Conservation (phyloP, 2,797 vertebrate species). For the Myiotriccus ornatus region DNA sequence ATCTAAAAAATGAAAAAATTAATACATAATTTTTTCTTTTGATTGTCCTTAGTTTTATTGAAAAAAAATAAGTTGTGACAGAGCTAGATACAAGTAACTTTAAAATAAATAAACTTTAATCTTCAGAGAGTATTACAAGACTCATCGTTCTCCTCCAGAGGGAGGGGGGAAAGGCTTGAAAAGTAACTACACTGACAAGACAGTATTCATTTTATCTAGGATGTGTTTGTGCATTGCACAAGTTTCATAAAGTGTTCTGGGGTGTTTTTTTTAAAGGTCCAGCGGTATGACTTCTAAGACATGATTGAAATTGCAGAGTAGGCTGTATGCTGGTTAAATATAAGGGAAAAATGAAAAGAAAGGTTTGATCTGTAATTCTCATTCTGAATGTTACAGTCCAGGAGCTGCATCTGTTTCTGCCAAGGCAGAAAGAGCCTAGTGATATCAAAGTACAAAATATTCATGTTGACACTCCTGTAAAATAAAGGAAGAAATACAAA, state of each 20-base stretch:
- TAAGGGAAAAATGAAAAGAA: background rate
- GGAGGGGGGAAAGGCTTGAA: background rate
- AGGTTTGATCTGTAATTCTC: background rate
- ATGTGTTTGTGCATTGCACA: background rate
- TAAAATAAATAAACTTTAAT: background rate
- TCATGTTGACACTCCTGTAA: background rate
- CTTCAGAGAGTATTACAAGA: background rate
- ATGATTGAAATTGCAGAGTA: background rate
- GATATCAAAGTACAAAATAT: background rate
- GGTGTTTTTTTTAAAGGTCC: background rate
- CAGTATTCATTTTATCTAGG: background rate
- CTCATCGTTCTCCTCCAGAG: background rate
- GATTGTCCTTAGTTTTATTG: background rate
- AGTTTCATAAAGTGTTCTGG: background rate
- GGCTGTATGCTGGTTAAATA: background rate
- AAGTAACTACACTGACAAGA: background rate
- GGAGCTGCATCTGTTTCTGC: background rate
- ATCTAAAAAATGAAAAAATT: background rate
- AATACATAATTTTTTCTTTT: background rate
- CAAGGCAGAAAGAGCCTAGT: background rate
- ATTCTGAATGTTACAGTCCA: background rate
- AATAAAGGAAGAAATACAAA: background rate
- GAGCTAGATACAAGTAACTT: background rate
- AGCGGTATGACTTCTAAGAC: background rate
- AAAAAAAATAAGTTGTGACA: background rate